Evolutionary conservation across 2,113 vertebrate species (phyloP).

Genomic region (Muntiacus muntjak): DNA sequence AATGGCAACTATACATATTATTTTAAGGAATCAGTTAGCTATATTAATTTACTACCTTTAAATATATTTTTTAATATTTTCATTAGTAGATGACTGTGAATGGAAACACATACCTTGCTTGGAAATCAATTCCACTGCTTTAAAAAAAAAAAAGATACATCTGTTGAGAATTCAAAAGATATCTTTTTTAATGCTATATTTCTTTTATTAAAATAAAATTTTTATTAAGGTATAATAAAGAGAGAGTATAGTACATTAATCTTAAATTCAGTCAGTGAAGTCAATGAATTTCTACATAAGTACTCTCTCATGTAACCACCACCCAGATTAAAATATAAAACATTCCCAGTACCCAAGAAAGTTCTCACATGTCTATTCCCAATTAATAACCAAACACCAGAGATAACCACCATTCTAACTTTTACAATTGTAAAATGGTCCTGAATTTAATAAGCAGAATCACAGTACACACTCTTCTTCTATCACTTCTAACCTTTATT

Average conservation of each 20-base stretch:
- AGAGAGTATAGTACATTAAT: neutral
- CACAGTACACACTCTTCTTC: neutral
- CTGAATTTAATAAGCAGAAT: neutral
- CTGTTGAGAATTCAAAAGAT: conserved; percentile 50
- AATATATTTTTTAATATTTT: conserved; percentile 63
- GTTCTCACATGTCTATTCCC: neutral
- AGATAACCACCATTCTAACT: neutral
- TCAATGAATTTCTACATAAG: neutral
- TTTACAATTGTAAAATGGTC: neutral
- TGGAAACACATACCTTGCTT: conserved; percentile 41
- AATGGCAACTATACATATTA: neutral
- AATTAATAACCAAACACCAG: neutral
- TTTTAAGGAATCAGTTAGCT: conserved; percentile 14
- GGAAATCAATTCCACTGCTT: conserved; percentile 57
- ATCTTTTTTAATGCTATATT: neutral
- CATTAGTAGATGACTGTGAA: conserved; percentile 35
- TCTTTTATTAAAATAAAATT: conserved; percentile 9
- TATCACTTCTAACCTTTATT: neutral
- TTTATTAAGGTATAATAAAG: neutral
- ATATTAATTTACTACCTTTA: conserved; percentile 45
- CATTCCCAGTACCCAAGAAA: neutral
- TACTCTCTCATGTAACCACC: neutral
- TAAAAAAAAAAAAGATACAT: conserved; percentile 49
- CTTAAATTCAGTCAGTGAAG: neutral
- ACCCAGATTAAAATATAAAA: neutral